Conservation (phyloP, 2,888 invertebrate genomes). For the Tipula vernalis region DNA sequence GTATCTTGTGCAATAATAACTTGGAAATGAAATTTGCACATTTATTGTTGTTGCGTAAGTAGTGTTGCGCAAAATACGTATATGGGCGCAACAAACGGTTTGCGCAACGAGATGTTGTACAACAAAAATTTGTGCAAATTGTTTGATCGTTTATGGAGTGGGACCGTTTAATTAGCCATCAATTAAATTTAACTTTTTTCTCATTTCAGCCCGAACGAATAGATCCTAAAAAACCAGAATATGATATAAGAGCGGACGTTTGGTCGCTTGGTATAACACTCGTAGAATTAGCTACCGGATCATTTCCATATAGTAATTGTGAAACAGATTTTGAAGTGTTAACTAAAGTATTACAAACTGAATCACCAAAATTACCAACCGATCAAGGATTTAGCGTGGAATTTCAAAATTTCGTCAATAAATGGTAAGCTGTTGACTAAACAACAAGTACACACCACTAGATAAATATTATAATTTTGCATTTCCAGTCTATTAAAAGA, state of each 20-base stretch:
- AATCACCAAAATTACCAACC: conserved; percentile 72
- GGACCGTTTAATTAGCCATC: no score
- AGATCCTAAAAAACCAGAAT: conserved; percentile 87
- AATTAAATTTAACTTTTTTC: no score
- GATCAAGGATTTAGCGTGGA: conserved; percentile 68
- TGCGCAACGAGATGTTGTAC: no score
- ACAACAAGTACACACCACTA: not conserved
- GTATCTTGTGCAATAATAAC: no score
- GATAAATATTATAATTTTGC: not conserved
- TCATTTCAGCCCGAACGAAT: conserved; percentile 86
- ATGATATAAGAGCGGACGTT: conserved; percentile 98
- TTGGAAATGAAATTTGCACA: no score
- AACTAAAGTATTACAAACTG: conserved; percentile 79
- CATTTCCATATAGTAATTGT: conserved; percentile 89
- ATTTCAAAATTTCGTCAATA: conserved; percentile 81
- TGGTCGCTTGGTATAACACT: conserved; percentile 97
- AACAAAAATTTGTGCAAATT: no score
- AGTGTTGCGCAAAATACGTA: no score
- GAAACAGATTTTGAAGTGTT: conserved; percentile 96
- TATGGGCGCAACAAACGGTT: no score
- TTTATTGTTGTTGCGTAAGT: no score
- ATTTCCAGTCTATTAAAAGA: conserved; percentile 78
- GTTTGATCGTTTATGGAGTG: no score
- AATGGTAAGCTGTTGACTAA: conserved; percentile 50
- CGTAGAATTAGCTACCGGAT: conserved; percentile 93